phyloP scores from a whole-genome alignment of 2,113 vertebrate species.

The Alethe castanea region DNA sequence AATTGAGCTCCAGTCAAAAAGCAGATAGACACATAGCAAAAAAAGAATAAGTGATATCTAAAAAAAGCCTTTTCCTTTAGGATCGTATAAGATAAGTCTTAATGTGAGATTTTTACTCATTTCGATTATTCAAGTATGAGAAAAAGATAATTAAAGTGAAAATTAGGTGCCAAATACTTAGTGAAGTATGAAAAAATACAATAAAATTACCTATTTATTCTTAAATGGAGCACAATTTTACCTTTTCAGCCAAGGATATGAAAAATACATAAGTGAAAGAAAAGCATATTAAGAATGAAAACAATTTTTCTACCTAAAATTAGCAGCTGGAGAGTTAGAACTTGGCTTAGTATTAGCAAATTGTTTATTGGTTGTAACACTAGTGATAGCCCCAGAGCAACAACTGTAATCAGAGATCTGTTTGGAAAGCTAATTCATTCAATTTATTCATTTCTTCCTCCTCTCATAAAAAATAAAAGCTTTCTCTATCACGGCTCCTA shows the following conservation, averaged over 20 bases:
- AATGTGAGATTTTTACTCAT: not conserved
- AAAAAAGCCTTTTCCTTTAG: not conserved
- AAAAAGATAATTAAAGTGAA: not conserved
- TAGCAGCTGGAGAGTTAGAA: not conserved
- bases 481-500: not conserved
- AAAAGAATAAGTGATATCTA: not conserved
- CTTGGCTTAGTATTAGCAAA: not conserved
- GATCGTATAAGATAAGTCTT: not conserved
- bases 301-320: slow-evolving; percentile 7
- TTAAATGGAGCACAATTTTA: not conserved
- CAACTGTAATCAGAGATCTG: slow-evolving; percentile 20
- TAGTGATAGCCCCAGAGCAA: not conserved
- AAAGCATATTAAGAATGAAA: slow-evolving; percentile 4
- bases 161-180: not conserved
- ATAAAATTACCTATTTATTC: not conserved
- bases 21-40: not conserved
- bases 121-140: not conserved
- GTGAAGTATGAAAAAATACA: not conserved
- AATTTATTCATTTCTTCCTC: not conserved
- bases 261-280: not conserved
- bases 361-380: slow-evolving; percentile 7
- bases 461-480: not conserved
- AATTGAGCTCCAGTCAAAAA: not conserved
- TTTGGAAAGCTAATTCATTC: not conserved
- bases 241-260: not conserved